Evolutionary conservation across 1,140 invertebrate genomes (phyloP).

Genomic region (Chrysoperla carnea): DNA sequence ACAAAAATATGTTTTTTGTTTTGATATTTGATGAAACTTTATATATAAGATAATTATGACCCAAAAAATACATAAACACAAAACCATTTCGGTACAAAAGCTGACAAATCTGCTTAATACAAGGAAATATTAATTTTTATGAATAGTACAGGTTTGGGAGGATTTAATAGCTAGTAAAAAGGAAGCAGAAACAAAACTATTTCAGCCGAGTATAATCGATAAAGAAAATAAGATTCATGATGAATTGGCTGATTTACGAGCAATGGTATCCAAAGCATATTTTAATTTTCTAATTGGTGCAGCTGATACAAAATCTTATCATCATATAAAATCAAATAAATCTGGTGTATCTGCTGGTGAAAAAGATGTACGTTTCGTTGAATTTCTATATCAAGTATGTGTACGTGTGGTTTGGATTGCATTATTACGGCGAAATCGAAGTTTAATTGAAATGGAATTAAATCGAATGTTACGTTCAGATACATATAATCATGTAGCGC

Average conservation of each 20-base stretch:
- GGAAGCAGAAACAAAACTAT: constrained; percentile 31
- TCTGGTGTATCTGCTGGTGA: constrained; percentile 32
- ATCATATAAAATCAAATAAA: constrained; percentile 34
- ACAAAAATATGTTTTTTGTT: too few relatives aligned
- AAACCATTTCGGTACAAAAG: too few relatives aligned
- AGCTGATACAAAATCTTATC: constrained; percentile 27
- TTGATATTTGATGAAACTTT: too few relatives aligned
- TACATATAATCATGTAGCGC: constrained; percentile 30
- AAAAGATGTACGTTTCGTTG: constrained; percentile 37
- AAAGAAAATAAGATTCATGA: constrained; percentile 29
- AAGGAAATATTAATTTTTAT: background rate
- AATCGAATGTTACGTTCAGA: constrained; percentile 38
- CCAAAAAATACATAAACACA: too few relatives aligned
- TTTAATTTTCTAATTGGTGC: constrained; percentile 32
- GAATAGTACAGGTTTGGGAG: constrained; percentile 25
- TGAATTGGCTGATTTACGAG: constrained; percentile 34
- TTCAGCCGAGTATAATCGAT: constrained; percentile 32
- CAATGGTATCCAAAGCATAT: constrained; percentile 38
- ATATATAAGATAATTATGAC: too few relatives aligned
- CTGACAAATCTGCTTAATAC: too few relatives aligned
- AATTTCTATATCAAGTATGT: constrained; percentile 33
- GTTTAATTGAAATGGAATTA: constrained; percentile 38
- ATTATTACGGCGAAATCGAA: constrained; percentile 31
- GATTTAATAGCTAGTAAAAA: constrained; percentile 29
- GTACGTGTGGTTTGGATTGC: constrained; percentile 43